These are phyloP conservation scores for Pseudochirops corinnae DNA, from an alignment of 2,797 vertebrate genomes.

Conservation along the genomic window DNA sequence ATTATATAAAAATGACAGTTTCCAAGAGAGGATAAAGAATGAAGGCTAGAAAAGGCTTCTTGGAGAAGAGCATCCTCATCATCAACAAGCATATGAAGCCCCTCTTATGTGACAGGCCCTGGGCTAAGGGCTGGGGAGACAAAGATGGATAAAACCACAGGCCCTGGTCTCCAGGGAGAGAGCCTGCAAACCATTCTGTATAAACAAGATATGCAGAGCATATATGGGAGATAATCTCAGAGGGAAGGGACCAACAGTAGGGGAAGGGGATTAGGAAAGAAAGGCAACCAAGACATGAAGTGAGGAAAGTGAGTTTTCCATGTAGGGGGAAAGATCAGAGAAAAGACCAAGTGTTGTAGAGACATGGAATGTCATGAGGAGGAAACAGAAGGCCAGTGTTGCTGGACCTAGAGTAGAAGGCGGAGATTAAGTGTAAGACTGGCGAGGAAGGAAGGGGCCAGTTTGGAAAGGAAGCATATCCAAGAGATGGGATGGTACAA, in stretches of 20 bases:
- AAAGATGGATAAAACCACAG: too few relatives aligned
- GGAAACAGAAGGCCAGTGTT: background rate
- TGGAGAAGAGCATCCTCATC: background rate
- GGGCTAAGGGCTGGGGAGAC: too few relatives aligned
- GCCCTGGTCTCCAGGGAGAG: background rate
- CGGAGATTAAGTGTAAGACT: background rate
- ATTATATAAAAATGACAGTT: background rate
- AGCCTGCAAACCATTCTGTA: background rate
- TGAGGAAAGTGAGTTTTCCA: too few relatives aligned
- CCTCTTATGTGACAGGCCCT: background rate
- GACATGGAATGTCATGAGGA: background rate
- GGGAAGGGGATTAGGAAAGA: too few relatives aligned
- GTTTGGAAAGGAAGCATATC: too few relatives aligned
- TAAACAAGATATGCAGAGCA: background rate
- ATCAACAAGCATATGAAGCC: background rate
- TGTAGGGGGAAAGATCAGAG: too few relatives aligned
- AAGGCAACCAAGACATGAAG: too few relatives aligned
- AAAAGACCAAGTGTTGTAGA: background rate
- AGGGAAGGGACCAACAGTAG: background rate
- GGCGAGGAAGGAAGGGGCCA: too few relatives aligned
- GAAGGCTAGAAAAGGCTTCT: background rate
- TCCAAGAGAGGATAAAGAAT: constrained; percentile 13
- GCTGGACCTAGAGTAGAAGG: background rate
- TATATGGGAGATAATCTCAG: background rate
- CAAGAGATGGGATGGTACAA: background rate